Evolutionary conservation across 2,888 invertebrate species (phyloP).

Genomic region (Cephus rjabovi): DNA sequence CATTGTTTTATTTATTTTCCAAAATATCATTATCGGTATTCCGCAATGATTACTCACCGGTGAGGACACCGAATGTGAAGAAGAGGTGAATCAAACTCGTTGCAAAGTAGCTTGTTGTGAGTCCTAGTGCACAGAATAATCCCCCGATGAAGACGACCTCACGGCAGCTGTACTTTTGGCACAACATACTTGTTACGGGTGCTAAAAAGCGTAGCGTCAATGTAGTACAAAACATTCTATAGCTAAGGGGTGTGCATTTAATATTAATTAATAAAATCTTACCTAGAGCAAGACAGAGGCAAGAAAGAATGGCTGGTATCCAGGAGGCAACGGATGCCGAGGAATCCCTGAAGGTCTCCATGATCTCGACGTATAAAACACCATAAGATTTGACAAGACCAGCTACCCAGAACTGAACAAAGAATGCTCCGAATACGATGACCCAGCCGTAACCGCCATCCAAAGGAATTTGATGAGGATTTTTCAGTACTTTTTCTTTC

Average conservation of each 20-base stretch:
- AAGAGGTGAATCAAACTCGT: slow-evolving; percentile 77
- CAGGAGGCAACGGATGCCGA: slow-evolving; percentile 82
- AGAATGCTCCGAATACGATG: slow-evolving; percentile 81
- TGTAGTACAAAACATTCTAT: neutral
- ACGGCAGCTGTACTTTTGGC: slow-evolving; percentile 74
- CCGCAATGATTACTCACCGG: slow-evolving; percentile 68
- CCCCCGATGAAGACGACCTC: slow-evolving; percentile 80
- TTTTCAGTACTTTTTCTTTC: slow-evolving; percentile 36
- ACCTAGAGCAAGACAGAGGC: slow-evolving; percentile 80
- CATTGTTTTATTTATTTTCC: neutral
- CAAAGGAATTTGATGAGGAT: slow-evolving; percentile 67
- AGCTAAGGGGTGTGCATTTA: neutral
- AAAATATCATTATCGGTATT: neutral
- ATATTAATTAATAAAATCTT: slow-evolving; percentile 45
- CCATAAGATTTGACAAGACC: slow-evolving; percentile 86
- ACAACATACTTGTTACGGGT: slow-evolving; percentile 79
- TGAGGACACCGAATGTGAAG: slow-evolving; percentile 79
- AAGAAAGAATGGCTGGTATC: slow-evolving; percentile 84
- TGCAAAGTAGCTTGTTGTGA: slow-evolving; percentile 78
- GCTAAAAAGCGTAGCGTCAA: slow-evolving; percentile 65
- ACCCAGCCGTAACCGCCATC: slow-evolving; percentile 85
- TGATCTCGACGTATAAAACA: slow-evolving; percentile 82
- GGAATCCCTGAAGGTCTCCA: slow-evolving; percentile 82
- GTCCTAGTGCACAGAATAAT: slow-evolving; percentile 77
- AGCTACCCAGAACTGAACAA: slow-evolving; percentile 85